Percentiles rank a stretch among this genome's conserved stretches.
These are phyloP conservation scores for Micropoecilia bifurca DNA, from an alignment of 2,797 vertebrate genomes.

Conservation along the genomic window DNA sequence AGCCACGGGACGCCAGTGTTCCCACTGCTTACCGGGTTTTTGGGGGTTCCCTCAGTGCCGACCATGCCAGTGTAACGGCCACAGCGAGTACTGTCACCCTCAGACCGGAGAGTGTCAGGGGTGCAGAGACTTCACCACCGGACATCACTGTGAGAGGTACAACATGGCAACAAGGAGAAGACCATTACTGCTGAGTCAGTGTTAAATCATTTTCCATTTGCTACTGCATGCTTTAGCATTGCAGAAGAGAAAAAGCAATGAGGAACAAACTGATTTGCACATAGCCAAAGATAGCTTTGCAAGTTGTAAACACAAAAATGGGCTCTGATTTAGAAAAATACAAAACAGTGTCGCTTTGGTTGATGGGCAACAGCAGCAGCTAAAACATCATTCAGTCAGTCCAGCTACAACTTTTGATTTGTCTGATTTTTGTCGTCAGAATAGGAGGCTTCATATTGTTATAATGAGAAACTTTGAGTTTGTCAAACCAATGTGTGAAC, in stretches of 20 bases:
- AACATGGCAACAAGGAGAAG: neutral
- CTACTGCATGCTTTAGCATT: neutral
- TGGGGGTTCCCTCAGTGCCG: constrained; percentile 96
- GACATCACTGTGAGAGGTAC: constrained; percentile 93
- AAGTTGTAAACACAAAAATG: neutral
- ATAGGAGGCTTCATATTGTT: neutral
- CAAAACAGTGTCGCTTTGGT: neutral
- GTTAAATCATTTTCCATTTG: neutral
- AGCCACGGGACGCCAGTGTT: constrained; percentile 87
- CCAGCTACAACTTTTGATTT: neutral
- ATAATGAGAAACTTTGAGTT: neutral
- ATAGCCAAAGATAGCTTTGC: neutral
- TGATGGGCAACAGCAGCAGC: neutral
- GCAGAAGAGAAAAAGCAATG: neutral
- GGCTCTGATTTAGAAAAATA: neutral
- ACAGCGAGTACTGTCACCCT: constrained; percentile 87
- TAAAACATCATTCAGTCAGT: neutral
- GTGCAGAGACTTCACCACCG: constrained; percentile 89
- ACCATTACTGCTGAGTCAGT: too few relatives aligned
- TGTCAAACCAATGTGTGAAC: neutral
- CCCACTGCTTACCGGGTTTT: constrained; percentile 88
- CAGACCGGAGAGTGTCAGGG: constrained; percentile 89
- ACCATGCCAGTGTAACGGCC: constrained; percentile 91
- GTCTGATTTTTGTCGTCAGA: neutral
- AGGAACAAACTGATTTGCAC: neutral